Percentiles rank a stretch among this genome's conserved stretches.
phyloP scores from a whole-genome alignment of 2,888 invertebrate genomes.

The Julus scanicus region DNA sequence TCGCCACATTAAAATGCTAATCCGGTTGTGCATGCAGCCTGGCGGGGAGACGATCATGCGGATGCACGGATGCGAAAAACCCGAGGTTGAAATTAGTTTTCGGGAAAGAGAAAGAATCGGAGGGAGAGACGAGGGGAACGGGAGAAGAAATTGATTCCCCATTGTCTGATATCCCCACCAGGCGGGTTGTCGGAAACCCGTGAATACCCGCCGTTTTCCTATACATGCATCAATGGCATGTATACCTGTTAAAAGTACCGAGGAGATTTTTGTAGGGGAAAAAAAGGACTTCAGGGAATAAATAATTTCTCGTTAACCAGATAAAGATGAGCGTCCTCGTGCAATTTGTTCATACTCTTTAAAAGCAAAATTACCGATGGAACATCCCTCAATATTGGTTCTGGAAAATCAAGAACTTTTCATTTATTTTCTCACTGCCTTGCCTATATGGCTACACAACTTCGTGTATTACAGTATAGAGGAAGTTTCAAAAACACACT shows the following conservation, averaged over 20 bases:
- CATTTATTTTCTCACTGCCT: too few species aligned
- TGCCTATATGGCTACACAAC: too few species aligned
- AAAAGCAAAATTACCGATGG: too few species aligned
- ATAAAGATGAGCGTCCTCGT: not conserved
- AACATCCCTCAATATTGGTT: too few species aligned
- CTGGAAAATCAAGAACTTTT: too few species aligned
- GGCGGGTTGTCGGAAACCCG: not conserved
- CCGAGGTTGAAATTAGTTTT: conserved; percentile 27
- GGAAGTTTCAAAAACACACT: too few species aligned
- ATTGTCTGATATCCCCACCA: conserved; percentile 24
- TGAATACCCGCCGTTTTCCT: not conserved
- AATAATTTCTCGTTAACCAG: not conserved
- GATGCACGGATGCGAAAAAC: conserved; percentile 33
- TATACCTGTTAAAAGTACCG: not conserved
- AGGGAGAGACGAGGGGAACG: not conserved
- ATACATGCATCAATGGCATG: not conserved
- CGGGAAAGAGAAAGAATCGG: conserved; percentile 9
- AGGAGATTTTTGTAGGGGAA: not conserved
- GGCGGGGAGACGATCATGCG: not conserved
- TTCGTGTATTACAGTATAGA: too few species aligned
- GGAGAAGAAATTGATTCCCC: conserved; percentile 21
- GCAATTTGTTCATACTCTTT: too few species aligned
- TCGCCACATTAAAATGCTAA: conserved; percentile 20
- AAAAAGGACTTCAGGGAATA: not conserved
- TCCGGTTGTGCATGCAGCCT: not conserved